Base-by-base conservation (phyloP, 2,888 invertebrate genomes). In the Acronicta alni region DNA sequence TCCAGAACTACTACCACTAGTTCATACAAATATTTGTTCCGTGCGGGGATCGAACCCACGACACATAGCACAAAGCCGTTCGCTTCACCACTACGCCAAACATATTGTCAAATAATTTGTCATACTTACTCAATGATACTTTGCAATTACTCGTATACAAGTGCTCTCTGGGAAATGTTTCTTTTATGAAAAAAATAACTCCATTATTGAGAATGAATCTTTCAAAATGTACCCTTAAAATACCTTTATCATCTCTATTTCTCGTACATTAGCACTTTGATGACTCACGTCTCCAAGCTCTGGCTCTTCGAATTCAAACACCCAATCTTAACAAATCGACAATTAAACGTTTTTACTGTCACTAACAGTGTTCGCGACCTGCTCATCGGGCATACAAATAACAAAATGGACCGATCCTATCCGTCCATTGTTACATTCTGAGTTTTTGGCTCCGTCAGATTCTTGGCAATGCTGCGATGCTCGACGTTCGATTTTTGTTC, bases 381-480 rank as follows among this genome's bases (percentile, higher is more conserved):
- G 60, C 57, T 61, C 57, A 67, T 59, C 56, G 62, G 67, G 74
- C 63, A 78, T 78, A 83, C 82, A 75, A 78, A 81, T 79, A 75
- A 81, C 79, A 61, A 75, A 82, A 81, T 78, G 79, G 71, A 72
- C 71, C 79, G 85, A 84, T 87, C 83, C 80, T 87, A 84, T 84
- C 81, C 85, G 59, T 52, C 89, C 86, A 88, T 89, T 89, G 89
- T 89, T 87, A 68, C 84, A 89, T 89, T 89, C 89, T 78, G 72
- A 37, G 86, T 89, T 88, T 89, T 89, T 87, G 84, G 84, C 63
- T 57, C 55, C 67, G 56, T 74, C 79, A 70, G 81, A 89, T 89
- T 87, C 88, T 74, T 76, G 39, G 77, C 82, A 75, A 57, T 58
- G 76, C 75, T 77, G 66, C 70, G 26, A 75, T 72, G 46, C 64